Evolutionary conservation across 2,797 vertebrate species (phyloP).

Genomic region (Eulemur albifrons): DNA sequence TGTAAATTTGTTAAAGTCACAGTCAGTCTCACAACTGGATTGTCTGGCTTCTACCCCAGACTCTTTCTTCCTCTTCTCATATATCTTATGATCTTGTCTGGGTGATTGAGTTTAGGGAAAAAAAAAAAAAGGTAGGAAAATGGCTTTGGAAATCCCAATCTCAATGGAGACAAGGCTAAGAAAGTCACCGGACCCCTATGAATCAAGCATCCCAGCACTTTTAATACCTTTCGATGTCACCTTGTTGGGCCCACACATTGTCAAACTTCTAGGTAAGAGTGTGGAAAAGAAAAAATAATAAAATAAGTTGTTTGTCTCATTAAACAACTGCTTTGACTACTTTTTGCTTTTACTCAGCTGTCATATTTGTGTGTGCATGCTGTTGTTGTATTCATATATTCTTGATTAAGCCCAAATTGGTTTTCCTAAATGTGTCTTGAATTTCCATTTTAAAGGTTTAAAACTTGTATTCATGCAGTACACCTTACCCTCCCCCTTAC

Average conservation of each 20-base stretch:
- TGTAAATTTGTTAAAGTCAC: background rate
- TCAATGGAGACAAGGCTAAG: background rate
- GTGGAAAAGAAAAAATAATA: background rate
- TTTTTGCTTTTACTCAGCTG: background rate
- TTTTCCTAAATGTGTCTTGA: background rate
- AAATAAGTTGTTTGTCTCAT: background rate
- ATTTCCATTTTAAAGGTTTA: constrained; percentile 21
- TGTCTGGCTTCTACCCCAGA: background rate
- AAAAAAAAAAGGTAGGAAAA: background rate
- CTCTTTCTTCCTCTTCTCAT: background rate
- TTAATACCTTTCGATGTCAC: background rate
- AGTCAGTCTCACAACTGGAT: background rate
- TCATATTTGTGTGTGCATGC: background rate
- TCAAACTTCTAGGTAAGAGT: background rate
- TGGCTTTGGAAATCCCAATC: background rate
- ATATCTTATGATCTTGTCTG: background rate
- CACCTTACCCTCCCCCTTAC: constrained; percentile 12
- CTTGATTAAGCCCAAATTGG: constrained; percentile 3
- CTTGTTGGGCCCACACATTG: background rate
- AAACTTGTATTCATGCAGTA: background rate
- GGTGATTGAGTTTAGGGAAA: background rate
- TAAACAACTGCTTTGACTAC: background rate
- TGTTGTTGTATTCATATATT: background rate
- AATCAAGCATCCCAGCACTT: background rate
- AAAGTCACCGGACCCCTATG: background rate